A percentile compares a stretch with the other conserved stretches of the same genome.
Evolutionary conservation across 2,888 invertebrate species (phyloP).

Genomic region (Geophilus truncorum): DNA sequence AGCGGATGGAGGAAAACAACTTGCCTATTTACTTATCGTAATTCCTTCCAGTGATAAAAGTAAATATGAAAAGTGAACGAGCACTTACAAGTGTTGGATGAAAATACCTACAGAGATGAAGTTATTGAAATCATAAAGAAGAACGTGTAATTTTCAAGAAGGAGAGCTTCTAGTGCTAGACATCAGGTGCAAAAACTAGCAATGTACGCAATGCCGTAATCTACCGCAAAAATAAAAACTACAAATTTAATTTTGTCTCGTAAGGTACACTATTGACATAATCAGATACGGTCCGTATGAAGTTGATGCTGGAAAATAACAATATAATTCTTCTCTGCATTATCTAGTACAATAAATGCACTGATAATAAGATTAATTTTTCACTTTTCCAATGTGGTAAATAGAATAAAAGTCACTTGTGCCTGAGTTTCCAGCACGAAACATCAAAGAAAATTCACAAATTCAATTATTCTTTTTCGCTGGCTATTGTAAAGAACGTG

Average conservation of each 20-base stretch:
- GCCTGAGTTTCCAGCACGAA: neutral
- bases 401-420: conserved; percentile 7
- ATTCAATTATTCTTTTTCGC: neutral
- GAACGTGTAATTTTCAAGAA: neutral
- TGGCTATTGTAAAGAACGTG: neutral
- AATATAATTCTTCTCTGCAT: too few relatives aligned
- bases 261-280: too few relatives aligned
- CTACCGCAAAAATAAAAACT: too few relatives aligned
- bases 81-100: neutral
- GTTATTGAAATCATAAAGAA: neutral
- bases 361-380: neutral
- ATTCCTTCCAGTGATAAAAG: neutral
- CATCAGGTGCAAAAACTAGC: too few relatives aligned
- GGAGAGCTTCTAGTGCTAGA: too few relatives aligned
- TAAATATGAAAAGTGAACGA: neutral
- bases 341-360: too few relatives aligned
- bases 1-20: neutral
- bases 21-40: neutral
- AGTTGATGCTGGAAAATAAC: too few relatives aligned
- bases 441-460: neutral
- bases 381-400: neutral
- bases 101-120: neutral
- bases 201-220: too few relatives aligned
- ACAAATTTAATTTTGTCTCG: too few relatives aligned
- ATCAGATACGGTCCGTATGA: too few relatives aligned